phyloP scores from a whole-genome alignment of 2,797 vertebrate species.

The Notolepis coatsorum region DNA sequence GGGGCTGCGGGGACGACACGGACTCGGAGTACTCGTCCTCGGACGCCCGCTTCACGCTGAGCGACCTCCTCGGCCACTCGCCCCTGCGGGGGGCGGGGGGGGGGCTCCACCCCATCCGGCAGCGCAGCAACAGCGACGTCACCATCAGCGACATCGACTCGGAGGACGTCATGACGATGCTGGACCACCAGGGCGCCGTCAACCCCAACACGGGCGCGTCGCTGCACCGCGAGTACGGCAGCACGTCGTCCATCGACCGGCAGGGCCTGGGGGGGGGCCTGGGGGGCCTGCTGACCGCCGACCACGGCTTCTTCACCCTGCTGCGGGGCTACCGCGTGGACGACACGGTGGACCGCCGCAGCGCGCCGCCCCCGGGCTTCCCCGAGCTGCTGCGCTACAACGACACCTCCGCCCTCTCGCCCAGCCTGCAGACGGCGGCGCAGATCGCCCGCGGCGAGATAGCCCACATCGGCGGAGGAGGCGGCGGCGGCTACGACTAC shows the following conservation, averaged over 20 bases:
- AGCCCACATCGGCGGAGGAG: conserved; percentile 89
- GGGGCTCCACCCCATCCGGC: conserved; percentile 92
- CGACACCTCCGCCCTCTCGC: conserved; percentile 86
- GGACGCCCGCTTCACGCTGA: conserved; percentile 85
- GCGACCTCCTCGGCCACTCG: conserved; percentile 88
- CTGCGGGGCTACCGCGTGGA: conserved; percentile 89
- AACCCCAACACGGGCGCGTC: conserved; percentile 97
- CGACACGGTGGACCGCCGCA: conserved; percentile 88
- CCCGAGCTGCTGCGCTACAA: conserved; percentile 90
- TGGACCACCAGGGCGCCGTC: conserved; percentile 92
- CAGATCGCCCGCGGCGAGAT: conserved; percentile 95
- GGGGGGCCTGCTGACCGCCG: too few relatives aligned
- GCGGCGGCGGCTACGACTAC: conserved; percentile 92
- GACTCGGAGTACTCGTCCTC: conserved; percentile 87
- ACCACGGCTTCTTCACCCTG: conserved; percentile 93
- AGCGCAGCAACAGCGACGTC: conserved; percentile 97
- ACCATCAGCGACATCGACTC: conserved; percentile 97
- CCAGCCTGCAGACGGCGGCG: conserved; percentile 92
- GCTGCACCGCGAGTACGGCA: conserved; percentile 95
- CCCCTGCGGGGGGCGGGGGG: too few relatives aligned
- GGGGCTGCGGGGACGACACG: conserved; percentile 78
- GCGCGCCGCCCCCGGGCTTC: conserved; percentile 84
- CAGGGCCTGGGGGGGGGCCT: conserved; percentile 91
- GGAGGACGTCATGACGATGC: conserved; percentile 92
- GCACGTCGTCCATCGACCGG: conserved; percentile 96